phyloP scores from a whole-genome alignment of 2,888 invertebrate genomes.

The Chironomus tentans region DNA sequence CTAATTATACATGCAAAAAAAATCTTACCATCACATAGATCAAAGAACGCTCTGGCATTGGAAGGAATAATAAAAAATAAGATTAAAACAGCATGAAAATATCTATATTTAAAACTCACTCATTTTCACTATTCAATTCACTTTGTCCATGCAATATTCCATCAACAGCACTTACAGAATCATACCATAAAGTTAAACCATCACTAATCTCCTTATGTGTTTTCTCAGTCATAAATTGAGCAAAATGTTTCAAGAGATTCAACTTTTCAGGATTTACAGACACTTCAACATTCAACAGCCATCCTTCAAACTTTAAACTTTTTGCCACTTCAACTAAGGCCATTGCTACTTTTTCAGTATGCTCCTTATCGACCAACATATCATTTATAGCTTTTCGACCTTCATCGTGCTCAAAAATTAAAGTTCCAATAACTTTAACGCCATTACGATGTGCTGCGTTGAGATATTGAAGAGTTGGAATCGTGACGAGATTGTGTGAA shows the following conservation, averaged over 20 bases:
- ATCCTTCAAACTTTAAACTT: conserved; percentile 84
- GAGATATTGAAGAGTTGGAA: conserved; percentile 91
- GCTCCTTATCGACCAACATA: conserved; percentile 51
- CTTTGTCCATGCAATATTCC: conserved; percentile 90
- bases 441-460: conserved; percentile 86
- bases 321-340: conserved; percentile 62
- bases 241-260: conserved; percentile 39
- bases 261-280: conserved; percentile 42
- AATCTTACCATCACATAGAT: conserved; percentile 54
- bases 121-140: conserved; percentile 73
- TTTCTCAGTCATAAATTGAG: conserved; percentile 50
- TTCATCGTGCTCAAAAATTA: conserved; percentile 77
- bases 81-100: too few species aligned
- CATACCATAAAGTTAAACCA: conserved; percentile 87
- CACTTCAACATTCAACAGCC: conserved; percentile 95
- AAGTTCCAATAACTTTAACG: conserved; percentile 79
- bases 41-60: conserved; percentile 62
- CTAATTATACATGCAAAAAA: too few species aligned
- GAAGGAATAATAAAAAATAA: too few species aligned
- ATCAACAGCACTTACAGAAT: conserved; percentile 64
- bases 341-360: conserved; percentile 53
- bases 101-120: too few species aligned
- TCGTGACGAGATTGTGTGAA: conserved; percentile 87
- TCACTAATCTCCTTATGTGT: conserved; percentile 51
- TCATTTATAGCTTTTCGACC: conserved; percentile 52